These are phyloP conservation scores for Oreochromis mossambicus DNA, from an alignment of 2,797 vertebrate species.

Conservation along the genomic window DNA sequence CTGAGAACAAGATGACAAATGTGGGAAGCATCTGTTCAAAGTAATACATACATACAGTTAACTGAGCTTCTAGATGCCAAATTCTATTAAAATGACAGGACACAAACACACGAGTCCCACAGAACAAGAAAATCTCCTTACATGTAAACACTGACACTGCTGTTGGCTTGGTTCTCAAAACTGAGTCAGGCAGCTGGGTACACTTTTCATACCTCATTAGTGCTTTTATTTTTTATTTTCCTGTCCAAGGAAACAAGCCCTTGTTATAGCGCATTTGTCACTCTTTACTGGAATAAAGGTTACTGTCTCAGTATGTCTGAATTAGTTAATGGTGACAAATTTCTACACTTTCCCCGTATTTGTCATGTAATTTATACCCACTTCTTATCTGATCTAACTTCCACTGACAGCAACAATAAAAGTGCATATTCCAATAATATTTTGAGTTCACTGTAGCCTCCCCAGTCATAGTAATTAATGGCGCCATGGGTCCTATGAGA, in stretches of 20 bases:
- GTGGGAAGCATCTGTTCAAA: not conserved
- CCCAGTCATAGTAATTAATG: slow-evolving; percentile 45
- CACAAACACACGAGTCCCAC: not conserved
- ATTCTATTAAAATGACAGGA: not conserved
- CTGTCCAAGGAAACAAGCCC: not conserved
- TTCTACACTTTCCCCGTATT: not conserved
- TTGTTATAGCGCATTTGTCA: not conserved
- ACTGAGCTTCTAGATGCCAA: not conserved
- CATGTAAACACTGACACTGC: not conserved
- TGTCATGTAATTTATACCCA: not conserved
- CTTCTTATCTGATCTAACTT: not conserved
- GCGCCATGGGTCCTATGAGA: slow-evolving; percentile 64
- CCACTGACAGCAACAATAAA: slow-evolving; percentile 3
- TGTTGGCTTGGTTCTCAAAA: not conserved
- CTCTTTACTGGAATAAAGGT: not conserved
- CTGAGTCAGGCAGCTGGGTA: not conserved
- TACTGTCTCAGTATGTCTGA: not conserved
- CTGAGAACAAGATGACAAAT: not conserved
- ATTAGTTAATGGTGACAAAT: not conserved
- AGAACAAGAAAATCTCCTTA: not conserved
- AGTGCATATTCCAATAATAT: slow-evolving; percentile 19
- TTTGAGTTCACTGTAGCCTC: slow-evolving; percentile 9
- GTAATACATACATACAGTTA: not conserved
- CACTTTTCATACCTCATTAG: not conserved
- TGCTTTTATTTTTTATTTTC: not conserved